These are phyloP conservation scores for Pseudobourletiella spinata DNA, from an alignment of 1,140 invertebrate genomes.

Conservation along the genomic window DNA sequence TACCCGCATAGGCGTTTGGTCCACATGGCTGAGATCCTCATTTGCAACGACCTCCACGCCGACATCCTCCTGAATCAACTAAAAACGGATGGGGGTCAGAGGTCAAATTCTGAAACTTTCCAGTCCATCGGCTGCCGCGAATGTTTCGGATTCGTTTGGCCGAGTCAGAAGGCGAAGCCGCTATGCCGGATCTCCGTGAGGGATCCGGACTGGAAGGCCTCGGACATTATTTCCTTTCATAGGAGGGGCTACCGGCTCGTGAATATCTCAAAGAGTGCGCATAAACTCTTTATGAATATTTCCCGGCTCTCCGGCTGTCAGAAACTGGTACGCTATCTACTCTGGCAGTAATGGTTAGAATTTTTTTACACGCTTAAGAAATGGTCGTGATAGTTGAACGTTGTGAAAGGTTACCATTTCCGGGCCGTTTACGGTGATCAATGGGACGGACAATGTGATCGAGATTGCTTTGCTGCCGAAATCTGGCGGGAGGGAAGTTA, in stretches of 20 bases:
- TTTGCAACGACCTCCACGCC: constrained; percentile 17
- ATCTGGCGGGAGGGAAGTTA: constrained; percentile 4
- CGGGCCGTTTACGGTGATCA: constrained; percentile 19
- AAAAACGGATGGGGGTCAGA: neutral
- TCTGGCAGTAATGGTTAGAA: no score
- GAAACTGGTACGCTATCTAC: constrained; percentile 17
- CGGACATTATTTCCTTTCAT: neutral
- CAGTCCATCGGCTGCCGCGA: constrained; percentile 6
- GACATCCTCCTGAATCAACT: constrained; percentile 10
- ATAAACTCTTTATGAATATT: constrained; percentile 16
- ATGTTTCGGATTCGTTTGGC: constrained; percentile 12
- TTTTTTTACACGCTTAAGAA: no score
- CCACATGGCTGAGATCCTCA: constrained; percentile 6
- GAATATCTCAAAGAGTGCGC: neutral
- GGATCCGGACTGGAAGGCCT: constrained; percentile 4
- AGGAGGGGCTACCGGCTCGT: neutral
- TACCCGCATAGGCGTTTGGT: no score
- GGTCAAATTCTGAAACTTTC: neutral
- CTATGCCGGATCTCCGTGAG: neutral
- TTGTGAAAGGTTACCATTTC: constrained; percentile 27
- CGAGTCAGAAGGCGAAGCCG: neutral
- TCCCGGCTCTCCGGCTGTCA: constrained; percentile 17
- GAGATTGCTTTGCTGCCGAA: constrained; percentile 16
- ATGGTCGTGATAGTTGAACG: no score
- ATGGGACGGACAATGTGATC: constrained; percentile 16